Conservation (phyloP, 2,113 vertebrate species). For the Smithornis capensis region DNA sequence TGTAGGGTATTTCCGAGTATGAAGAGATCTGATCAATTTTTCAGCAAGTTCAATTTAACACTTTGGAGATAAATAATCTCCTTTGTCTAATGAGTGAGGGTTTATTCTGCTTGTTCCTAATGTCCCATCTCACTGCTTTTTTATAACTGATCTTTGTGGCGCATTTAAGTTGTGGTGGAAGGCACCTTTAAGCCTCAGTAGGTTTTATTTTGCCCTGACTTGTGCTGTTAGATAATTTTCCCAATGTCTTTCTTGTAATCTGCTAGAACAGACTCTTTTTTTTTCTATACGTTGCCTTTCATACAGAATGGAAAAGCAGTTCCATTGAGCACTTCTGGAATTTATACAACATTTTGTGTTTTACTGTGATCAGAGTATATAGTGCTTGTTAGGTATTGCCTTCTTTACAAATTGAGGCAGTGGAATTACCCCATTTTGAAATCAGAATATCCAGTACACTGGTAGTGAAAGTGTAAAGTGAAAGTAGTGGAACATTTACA, state of each 20-base stretch:
- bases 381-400: not conserved
- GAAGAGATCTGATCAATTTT: slow-evolving; percentile 68
- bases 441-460: not conserved
- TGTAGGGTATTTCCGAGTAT: slow-evolving; percentile 51
- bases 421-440: not conserved
- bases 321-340: not conserved
- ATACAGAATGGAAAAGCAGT: not conserved
- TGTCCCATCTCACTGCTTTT: not conserved
- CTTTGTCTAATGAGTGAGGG: slow-evolving; percentile 46
- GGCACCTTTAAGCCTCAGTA: slow-evolving; percentile 44
- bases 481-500: not conserved
- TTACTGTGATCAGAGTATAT: not conserved
- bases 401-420: not conserved
- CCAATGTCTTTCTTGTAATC: not conserved
- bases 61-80: slow-evolving; percentile 62
- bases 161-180: slow-evolving; percentile 53
- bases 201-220: not conserved
- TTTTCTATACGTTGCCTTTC: not conserved
- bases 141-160: not conserved
- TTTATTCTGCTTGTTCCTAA: not conserved
- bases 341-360: not conserved
- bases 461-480: not conserved
- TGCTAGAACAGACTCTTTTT: not conserved
- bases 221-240: slow-evolving; percentile 8
- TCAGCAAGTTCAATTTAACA: slow-evolving; percentile 59